A percentile compares a stretch with the other conserved stretches of the same genome.
Evolutionary conservation across 2,888 invertebrate species (phyloP).

Genomic region (Steinernema carpocapsae): DNA sequence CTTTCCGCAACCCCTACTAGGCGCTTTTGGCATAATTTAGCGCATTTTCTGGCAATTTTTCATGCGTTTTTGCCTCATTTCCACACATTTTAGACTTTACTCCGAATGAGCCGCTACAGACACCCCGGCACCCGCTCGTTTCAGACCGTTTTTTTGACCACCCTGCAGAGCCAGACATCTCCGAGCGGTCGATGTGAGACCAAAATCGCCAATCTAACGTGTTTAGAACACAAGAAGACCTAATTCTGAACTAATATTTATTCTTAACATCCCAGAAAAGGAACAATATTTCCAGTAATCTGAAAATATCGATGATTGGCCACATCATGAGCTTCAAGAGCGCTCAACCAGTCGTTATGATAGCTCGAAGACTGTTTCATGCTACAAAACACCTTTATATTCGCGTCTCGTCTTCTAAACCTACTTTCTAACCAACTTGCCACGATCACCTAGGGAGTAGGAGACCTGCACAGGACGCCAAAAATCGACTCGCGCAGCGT

Average conservation of each 20-base stretch:
- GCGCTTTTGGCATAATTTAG: too few relatives aligned
- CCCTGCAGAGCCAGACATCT: too few relatives aligned
- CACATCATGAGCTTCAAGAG: slow-evolving; percentile 17
- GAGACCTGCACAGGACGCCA: slow-evolving; percentile 35
- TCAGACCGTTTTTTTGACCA: too few relatives aligned
- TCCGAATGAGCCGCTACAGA: too few relatives aligned
- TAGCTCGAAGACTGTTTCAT: slow-evolving; percentile 8
- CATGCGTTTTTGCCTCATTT: background rate
- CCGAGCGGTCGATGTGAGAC: too few relatives aligned
- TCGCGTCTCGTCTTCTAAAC: too few relatives aligned
- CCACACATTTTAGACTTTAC: background rate
- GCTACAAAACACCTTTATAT: background rate
- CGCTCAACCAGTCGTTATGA: slow-evolving; percentile 14
- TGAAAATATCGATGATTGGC: background rate
- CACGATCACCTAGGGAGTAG: slow-evolving; percentile 36
- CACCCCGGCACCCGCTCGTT: too few relatives aligned
- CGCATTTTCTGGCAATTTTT: background rate
- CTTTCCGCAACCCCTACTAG: too few relatives aligned
- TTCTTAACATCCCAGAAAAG: background rate
- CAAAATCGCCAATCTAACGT: too few relatives aligned
- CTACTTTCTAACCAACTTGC: slow-evolving; percentile 34
- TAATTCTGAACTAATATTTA: too few relatives aligned
- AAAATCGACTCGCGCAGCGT: slow-evolving; percentile 36
- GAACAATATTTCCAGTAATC: background rate
- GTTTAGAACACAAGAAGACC: too few relatives aligned